Evolutionary conservation across 2,797 vertebrate genomes (phyloP), one percentile per base, ranked within the genome.

Genomic region (Thamnophis elegans): DNA sequence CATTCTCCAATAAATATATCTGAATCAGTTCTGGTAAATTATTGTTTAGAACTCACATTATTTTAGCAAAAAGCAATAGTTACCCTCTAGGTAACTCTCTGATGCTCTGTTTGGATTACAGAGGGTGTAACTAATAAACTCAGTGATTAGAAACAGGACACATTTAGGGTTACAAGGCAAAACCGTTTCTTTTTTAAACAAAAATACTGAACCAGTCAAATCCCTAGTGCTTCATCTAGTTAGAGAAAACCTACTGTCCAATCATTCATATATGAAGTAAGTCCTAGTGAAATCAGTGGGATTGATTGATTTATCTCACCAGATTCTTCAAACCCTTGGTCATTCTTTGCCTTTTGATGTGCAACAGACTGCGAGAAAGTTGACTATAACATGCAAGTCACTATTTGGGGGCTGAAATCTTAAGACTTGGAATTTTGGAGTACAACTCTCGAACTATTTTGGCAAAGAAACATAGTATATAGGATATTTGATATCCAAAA

Each of bases 81-180:
- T 91, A 62, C 90, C 36, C 91, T 0, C 26, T 42, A 82, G 22
- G 47, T 92, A 59, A 88, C 87, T 55, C 56, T 58, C 89, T 54
- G 82, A 36, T 2, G 93, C 32, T 78, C 68, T 22, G 68, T 94
- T 90, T 93, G 59, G 26, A 85, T 20, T n/a, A 32, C 18, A 92
- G 65, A 20, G 62, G 91, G 90, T 96, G 54, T 92, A 96, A 93
- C 85, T 0, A 1, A 25, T 92, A 89, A 78, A 92, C 92, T 18
- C 58, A 92, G 59, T 93, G 93, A 95, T 93, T 90, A 94, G 94
- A 95, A 91, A 3, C 91, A 95, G 92, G 82, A 88, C 89, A 94
- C 94, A 60, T 54, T 56, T 56, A 93, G 28, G 10, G 82, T 91
- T 94, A 88, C 89, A 92, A 92, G 87, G 86, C 53, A 91, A 53